Evolutionary conservation across 1,140 invertebrate genomes (phyloP).

Genomic region (Penaeus vannamei): DNA sequence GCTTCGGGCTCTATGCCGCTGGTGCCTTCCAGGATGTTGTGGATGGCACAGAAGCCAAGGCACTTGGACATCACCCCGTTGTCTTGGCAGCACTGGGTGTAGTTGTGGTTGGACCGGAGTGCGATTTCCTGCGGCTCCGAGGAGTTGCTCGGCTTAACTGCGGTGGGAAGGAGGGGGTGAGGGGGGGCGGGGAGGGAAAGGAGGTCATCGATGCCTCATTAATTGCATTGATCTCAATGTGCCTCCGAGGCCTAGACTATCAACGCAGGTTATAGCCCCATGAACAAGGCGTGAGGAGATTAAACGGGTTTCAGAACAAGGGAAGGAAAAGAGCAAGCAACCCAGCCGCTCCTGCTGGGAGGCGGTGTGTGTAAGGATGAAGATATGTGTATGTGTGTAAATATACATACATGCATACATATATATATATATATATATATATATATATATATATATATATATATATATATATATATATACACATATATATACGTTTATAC

Average conservation of each 20-base stretch:
- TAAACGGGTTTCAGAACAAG: too few species aligned
- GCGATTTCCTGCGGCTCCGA: slow-evolving; percentile 4
- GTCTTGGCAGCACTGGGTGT: slow-evolving; percentile 82
- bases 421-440: slow-evolving; percentile 18
- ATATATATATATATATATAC: slow-evolving; percentile 27
- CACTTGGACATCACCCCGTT: slow-evolving; percentile 80
- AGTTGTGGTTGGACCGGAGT: slow-evolving; percentile 76
- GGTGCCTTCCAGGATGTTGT: slow-evolving; percentile 84
- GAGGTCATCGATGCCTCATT: background rate
- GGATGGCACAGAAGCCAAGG: slow-evolving; percentile 86
- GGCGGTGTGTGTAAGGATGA: too few species aligned
- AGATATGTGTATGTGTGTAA: too few species aligned
- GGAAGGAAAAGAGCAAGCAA: too few species aligned
- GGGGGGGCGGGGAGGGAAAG: slow-evolving; percentile 1
- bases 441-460: slow-evolving; percentile 24
- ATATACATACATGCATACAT: background rate
- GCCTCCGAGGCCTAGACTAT: too few species aligned
- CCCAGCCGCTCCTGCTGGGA: too few species aligned
- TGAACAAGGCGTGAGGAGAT: too few species aligned
- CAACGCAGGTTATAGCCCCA: too few species aligned
- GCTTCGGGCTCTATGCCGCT: slow-evolving; percentile 84
- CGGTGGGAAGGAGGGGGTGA: slow-evolving; percentile 23
- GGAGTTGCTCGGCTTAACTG: slow-evolving; percentile 71
- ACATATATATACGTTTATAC: slow-evolving; percentile 4
- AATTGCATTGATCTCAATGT: too few species aligned